Conservation (phyloP, 2,797 vertebrate genomes). For the Intellagama lesueurii region DNA sequence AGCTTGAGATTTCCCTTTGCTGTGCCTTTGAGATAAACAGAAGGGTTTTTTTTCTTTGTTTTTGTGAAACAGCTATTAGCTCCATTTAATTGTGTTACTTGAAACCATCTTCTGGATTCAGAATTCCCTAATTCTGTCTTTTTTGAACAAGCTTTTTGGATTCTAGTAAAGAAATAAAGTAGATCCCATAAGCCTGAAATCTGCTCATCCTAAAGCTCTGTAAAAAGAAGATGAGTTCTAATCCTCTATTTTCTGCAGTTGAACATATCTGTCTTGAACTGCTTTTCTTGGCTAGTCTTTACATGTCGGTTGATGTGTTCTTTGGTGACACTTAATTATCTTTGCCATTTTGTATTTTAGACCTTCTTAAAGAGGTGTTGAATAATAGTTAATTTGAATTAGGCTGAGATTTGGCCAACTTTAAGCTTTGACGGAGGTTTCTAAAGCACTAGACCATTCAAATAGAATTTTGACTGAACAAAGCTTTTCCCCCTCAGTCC, state of each 20-base stretch:
- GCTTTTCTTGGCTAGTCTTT: constrained; percentile 4
- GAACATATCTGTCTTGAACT: neutral
- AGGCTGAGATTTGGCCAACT: constrained; percentile 10
- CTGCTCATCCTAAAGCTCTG: neutral
- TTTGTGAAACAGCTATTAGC: too few species aligned
- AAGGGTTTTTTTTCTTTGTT: too few species aligned
- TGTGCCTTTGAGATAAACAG: too few species aligned
- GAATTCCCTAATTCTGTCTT: neutral
- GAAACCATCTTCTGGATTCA: too few species aligned
- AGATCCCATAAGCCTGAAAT: neutral
- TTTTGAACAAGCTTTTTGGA: neutral
- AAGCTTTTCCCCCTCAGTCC: neutral
- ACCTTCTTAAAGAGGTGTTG: constrained; percentile 2
- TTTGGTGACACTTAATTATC: neutral
- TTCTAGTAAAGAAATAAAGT: neutral
- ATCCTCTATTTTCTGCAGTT: neutral
- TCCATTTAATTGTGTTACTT: too few species aligned
- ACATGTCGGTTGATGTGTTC: constrained; percentile 22
- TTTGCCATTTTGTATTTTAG: neutral
- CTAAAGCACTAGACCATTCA: constrained; percentile 35
- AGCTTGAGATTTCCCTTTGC: too few species aligned
- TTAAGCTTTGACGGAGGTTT: constrained; percentile 41
- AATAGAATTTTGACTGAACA: constrained; percentile 39
- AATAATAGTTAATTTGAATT: constrained; percentile 30
- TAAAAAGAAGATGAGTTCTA: constrained; percentile 21